A percentile compares a stretch with the other conserved stretches of the same genome.
These are phyloP conservation scores for Dolichopus griseipennis DNA, from an alignment of 2,888 invertebrate species.

Conservation along the genomic window DNA sequence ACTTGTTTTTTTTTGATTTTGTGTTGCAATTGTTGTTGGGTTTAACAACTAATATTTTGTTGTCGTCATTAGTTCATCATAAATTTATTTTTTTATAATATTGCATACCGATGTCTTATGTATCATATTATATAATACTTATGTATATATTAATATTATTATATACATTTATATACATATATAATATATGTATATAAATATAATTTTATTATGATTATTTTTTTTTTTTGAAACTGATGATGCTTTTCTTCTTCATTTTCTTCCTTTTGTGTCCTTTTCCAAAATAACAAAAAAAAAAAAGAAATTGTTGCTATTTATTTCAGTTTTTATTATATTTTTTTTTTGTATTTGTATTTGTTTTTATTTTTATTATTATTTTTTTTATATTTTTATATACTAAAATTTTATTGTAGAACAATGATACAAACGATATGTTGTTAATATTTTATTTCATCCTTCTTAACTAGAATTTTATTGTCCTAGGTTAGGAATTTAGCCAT, in stretches of 20 bases:
- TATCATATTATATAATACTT: no score
- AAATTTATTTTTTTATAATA: no score
- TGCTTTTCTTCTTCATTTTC: conserved; percentile 2
- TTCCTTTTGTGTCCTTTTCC: conserved; percentile 18
- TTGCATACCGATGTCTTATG: no score
- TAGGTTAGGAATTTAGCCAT: conserved; percentile 27
- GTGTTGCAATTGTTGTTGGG: no score
- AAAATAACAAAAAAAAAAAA: not conserved
- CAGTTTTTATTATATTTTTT: not conserved
- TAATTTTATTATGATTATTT: not conserved
- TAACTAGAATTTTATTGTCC: conserved; percentile 28
- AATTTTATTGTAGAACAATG: not conserved
- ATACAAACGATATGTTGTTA: not conserved
- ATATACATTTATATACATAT: no score
- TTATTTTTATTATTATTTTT: no score
- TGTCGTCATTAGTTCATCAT: no score
- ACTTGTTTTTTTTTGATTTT: no score
- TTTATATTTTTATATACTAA: not conserved
- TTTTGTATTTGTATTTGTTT: no score
- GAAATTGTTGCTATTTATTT: not conserved
- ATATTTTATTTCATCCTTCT: not conserved
- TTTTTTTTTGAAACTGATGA: not conserved
- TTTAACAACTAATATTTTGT: no score
- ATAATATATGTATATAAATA: not conserved
- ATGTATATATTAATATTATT: no score